Conservation (phyloP, 2,888 invertebrate genomes). For the Yponomeuta sedellus region DNA sequence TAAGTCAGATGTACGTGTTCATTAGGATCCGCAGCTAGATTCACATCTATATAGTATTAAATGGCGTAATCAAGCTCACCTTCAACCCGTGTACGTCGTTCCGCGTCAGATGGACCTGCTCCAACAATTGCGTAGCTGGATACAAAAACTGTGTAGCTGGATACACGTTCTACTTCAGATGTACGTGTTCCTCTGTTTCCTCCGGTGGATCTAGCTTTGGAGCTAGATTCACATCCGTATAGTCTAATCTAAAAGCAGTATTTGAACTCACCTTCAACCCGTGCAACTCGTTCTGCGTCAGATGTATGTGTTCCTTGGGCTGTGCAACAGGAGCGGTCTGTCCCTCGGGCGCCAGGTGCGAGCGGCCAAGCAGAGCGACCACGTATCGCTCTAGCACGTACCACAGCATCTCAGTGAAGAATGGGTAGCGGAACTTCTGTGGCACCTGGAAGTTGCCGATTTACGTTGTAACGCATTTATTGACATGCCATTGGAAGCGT, state of each 20-base stretch:
- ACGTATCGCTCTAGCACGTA: conserved; percentile 97
- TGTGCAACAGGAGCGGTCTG: conserved; percentile 30
- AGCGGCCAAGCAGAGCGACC: conserved; percentile 87
- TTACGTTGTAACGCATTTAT: neutral
- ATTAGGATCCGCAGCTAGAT: too few species aligned
- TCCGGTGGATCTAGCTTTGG: neutral
- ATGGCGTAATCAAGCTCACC: too few species aligned
- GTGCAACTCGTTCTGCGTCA: conserved; percentile 87
- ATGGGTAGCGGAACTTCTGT: conserved; percentile 97
- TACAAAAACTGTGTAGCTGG: too few species aligned
- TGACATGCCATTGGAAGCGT: too few species aligned
- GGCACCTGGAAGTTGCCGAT: conserved; percentile 81
- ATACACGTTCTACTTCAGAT: too few species aligned
- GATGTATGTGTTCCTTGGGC: conserved; percentile 79
- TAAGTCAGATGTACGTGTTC: too few species aligned
- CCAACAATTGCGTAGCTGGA: too few species aligned
- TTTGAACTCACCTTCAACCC: conserved; percentile 78
- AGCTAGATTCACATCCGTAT: too few species aligned
- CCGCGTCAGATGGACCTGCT: too few species aligned
- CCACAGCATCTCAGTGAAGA: conserved; percentile 99
- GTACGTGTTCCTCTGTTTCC: neutral
- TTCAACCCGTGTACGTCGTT: too few species aligned
- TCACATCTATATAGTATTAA: too few species aligned
- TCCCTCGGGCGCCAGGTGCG: conserved; percentile 79
- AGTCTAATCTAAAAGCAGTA: neutral